A percentile compares a stretch with the other conserved stretches of the same genome.
These are phyloP conservation scores for Anoplopoma fimbria DNA, from an alignment of 2,113 vertebrate species.

Conservation along the genomic window DNA sequence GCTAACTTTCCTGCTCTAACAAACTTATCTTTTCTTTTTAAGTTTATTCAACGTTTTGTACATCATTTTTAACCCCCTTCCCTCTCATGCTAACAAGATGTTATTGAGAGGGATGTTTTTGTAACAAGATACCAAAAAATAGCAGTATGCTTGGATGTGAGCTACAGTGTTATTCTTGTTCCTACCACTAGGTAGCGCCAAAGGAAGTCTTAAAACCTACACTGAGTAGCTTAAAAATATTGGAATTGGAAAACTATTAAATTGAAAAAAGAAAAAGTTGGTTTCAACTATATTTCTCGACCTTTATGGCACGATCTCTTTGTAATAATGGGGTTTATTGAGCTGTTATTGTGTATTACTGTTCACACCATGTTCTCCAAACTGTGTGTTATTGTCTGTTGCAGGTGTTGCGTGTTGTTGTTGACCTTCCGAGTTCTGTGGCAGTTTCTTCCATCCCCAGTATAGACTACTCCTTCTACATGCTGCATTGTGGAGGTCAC, in stretches of 20 bases:
- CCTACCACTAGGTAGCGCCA: conserved; percentile 50
- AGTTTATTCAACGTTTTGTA: not conserved
- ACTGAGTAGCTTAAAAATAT: not conserved
- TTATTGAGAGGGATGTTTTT: not conserved
- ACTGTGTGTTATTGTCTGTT: conserved; percentile 31
- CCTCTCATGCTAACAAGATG: not conserved
- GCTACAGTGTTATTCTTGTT: not conserved
- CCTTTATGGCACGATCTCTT: not conserved
- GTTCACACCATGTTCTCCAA: not conserved
- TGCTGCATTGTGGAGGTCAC: conserved; percentile 71
- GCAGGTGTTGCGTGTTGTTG: conserved; percentile 48
- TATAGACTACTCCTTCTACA: conserved; percentile 55
- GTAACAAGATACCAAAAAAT: not conserved
- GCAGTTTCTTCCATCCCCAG: not conserved
- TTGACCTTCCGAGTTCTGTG: not conserved
- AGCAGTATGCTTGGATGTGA: not conserved
- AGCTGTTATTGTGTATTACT: not conserved
- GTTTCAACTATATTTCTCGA: not conserved
- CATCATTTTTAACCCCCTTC: not conserved
- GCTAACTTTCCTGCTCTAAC: not conserved
- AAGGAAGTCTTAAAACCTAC: not conserved
- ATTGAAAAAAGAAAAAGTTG: not conserved
- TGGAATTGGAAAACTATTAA: not conserved
- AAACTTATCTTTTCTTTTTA: not conserved
- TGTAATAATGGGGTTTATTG: not conserved